Evolutionary conservation across 2,888 invertebrate genomes (phyloP).

Genomic region (Octodonta nipae): DNA sequence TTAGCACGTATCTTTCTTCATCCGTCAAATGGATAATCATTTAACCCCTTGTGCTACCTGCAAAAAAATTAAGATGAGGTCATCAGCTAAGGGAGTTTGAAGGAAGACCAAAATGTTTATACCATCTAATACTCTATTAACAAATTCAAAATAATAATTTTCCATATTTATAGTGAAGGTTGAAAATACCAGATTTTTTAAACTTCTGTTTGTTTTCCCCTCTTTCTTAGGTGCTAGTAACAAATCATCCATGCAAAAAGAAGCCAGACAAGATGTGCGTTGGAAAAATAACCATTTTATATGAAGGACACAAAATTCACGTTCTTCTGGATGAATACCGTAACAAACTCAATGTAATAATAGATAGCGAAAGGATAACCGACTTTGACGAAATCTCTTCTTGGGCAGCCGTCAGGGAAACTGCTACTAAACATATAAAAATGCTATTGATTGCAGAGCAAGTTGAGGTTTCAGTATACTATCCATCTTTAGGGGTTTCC

Average conservation of each 20-base stretch:
- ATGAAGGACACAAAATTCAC: conserved; percentile 45
- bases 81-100: too few relatives aligned
- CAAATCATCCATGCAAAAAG: conserved; percentile 55
- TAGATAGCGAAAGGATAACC: conserved; percentile 35
- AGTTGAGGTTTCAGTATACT: conserved; percentile 45
- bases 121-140: too few relatives aligned
- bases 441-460: conserved; percentile 54
- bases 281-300: conserved; percentile 52
- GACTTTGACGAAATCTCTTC: conserved; percentile 36
- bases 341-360: conserved; percentile 31
- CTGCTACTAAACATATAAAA: conserved; percentile 48
- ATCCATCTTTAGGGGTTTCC: conserved; percentile 37
- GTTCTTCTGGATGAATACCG: conserved; percentile 22
- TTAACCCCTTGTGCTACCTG: too few relatives aligned
- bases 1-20: too few relatives aligned
- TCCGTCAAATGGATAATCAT: too few relatives aligned
- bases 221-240: conserved; percentile 49
- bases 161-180: too few relatives aligned
- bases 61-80: too few relatives aligned
- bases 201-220: conserved; percentile 5
- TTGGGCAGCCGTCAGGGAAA: conserved; percentile 48
- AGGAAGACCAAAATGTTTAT: too few relatives aligned
- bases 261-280: conserved; percentile 47
- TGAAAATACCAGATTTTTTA: not conserved
- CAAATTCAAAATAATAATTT: too few relatives aligned